These are phyloP conservation scores for Myotis vivesi DNA, from an alignment of 2,797 vertebrate species.

Conservation along the genomic window DNA sequence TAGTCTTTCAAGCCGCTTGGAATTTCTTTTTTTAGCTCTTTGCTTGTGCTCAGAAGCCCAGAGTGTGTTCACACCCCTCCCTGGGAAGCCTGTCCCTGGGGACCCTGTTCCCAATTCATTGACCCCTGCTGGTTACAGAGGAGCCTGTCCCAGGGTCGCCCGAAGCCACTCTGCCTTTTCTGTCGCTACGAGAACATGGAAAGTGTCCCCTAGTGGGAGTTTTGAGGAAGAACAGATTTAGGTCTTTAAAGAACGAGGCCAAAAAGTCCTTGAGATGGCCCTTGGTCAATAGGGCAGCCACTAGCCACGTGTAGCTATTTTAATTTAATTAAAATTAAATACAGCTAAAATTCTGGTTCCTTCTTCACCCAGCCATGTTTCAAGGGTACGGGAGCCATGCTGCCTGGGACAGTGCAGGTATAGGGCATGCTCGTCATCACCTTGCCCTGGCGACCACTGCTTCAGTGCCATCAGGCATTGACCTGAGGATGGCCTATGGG, in stretches of 20 bases:
- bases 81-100: conserved; percentile 61
- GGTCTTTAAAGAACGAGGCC: background rate
- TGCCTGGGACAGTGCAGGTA: fast-evolving
- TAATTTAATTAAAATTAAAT: background rate
- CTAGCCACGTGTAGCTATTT: background rate
- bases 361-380: no score
- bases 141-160: conserved; percentile 28
- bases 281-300: background rate
- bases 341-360: background rate
- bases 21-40: conserved; percentile 82
- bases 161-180: conserved; percentile 59
- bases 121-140: conserved; percentile 63
- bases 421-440: fast-evolving
- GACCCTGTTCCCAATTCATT: conserved; percentile 48
- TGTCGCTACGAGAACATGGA: conserved; percentile 40
- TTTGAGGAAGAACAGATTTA: conserved; percentile 52
- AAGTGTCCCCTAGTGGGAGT: conserved; percentile 17
- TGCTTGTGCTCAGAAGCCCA: conserved; percentile 74
- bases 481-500: background rate
- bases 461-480: background rate
- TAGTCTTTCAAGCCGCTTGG: conserved; percentile 81
- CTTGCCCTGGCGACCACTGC: background rate
- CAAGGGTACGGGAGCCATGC: background rate
- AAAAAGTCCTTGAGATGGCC: background rate
- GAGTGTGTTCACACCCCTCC: conserved; percentile 76